Evolutionary conservation across 2,113 vertebrate species (phyloP).

Genomic region (Lonchura striata): DNA sequence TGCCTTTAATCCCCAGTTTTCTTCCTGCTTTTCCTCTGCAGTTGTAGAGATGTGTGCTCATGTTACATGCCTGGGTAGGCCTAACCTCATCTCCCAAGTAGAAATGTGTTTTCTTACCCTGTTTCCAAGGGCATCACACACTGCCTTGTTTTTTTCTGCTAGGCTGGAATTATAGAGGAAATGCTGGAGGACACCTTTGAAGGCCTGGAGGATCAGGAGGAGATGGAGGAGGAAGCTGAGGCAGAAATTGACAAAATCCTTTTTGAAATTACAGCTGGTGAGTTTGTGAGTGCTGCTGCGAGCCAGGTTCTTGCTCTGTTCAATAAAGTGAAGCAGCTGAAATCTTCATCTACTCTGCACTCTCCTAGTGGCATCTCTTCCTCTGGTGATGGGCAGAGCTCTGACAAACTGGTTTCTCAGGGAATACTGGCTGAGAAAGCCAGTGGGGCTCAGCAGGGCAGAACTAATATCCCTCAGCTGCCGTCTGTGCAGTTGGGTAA

Average conservation of each 20-base stretch:
- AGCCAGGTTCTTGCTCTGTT: not conserved
- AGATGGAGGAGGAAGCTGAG: constrained; percentile 96
- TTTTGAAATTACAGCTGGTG: constrained; percentile 97
- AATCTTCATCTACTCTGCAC: accelerated
- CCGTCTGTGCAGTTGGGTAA: not conserved
- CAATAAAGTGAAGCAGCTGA: not conserved
- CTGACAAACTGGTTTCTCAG: not conserved
- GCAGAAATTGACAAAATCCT: constrained; percentile 95
- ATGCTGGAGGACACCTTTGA: constrained; percentile 98
- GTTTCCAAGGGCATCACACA: accelerated
- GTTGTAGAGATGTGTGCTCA: not conserved
- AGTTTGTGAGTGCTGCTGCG: not conserved
- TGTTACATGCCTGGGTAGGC: not conserved
- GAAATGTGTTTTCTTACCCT: not conserved
- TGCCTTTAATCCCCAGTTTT: not conserved
- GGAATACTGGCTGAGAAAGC: not conserved
- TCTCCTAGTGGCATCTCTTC: not conserved
- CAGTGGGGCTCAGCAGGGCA: not conserved
- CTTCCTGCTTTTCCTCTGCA: not conserved
- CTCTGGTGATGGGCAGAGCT: not conserved
- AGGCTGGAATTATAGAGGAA: constrained; percentile 99
- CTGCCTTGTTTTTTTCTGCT: not conserved
- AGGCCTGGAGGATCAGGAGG: constrained; percentile 94
- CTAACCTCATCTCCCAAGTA: accelerated
- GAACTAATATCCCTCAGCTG: not conserved